phyloP scores from a whole-genome alignment of 2,797 vertebrate genomes.

The Cygnus olor region DNA sequence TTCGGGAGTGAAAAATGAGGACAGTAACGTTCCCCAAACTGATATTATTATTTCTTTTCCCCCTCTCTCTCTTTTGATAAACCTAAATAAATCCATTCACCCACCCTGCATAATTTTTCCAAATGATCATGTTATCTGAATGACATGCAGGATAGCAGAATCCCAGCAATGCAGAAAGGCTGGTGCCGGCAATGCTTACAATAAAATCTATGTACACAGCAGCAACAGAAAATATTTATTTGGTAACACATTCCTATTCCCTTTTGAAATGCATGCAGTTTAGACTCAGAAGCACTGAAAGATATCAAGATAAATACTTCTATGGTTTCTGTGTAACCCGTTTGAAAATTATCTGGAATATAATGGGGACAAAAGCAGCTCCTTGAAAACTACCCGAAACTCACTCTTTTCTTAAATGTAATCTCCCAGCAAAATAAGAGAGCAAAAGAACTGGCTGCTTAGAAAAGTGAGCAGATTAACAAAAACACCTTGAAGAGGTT shows the following conservation, averaged over 20 bases:
- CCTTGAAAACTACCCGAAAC: conserved; percentile 50
- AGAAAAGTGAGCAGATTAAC: neutral
- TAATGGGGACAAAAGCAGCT: conserved; percentile 59
- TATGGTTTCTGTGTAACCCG: conserved; percentile 35
- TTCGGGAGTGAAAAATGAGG: conserved; percentile 29
- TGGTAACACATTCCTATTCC: conserved; percentile 44
- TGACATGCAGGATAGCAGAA: conserved; percentile 30
- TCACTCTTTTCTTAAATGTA: conserved; percentile 20
- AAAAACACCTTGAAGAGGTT: conserved; percentile 42
- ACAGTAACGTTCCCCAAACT: neutral
- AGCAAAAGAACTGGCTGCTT: neutral
- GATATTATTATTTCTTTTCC: neutral
- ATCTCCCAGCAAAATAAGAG: conserved; percentile 33
- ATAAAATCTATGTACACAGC: conserved; percentile 46
- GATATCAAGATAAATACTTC: conserved; percentile 50
- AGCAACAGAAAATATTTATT: conserved; percentile 58
- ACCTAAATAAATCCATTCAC: neutral
- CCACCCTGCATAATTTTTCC: conserved; percentile 12
- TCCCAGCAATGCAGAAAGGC: conserved; percentile 11
- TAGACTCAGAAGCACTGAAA: neutral
- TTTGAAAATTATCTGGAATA: conserved; percentile 50
- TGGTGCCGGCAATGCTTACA: conserved; percentile 21
- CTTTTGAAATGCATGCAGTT: conserved; percentile 31
- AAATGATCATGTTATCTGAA: conserved; percentile 21
- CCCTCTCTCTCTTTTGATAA: neutral